Evolutionary conservation across 2,113 vertebrate genomes (phyloP).

Genomic region (Dascyllus trimaculatus): DNA sequence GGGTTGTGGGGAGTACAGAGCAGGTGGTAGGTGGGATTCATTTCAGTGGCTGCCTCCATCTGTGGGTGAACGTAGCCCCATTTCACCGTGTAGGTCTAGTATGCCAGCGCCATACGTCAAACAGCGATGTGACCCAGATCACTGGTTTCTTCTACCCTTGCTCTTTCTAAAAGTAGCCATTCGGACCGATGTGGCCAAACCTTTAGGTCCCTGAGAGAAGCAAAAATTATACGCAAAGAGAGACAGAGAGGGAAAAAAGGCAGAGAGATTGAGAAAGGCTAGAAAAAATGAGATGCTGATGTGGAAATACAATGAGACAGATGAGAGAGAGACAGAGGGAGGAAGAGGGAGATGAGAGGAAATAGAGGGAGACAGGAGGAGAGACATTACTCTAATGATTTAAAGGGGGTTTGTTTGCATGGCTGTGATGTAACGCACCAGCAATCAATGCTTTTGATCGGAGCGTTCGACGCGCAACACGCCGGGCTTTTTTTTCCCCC

Average conservation of each 20-base stretch:
- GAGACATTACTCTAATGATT: slow-evolving; percentile 68
- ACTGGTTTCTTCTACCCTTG: slow-evolving; percentile 2
- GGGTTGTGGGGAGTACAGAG: slow-evolving; percentile 58
- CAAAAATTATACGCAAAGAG: slow-evolving; percentile 48
- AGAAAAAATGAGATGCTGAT: slow-evolving; percentile 55
- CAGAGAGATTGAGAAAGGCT: slow-evolving; percentile 20
- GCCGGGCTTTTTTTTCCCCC: background rate
- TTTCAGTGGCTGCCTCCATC: slow-evolving; percentile 53
- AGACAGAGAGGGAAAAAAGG: background rate
- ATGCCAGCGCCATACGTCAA: slow-evolving; percentile 58
- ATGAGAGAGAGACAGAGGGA: slow-evolving; percentile 46
- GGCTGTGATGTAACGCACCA: slow-evolving; percentile 70
- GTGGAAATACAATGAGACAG: slow-evolving; percentile 64
- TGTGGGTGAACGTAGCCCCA: slow-evolving; percentile 51
- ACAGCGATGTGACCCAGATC: slow-evolving; percentile 76
- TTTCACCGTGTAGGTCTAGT: slow-evolving; percentile 52
- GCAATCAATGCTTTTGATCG: slow-evolving; percentile 75
- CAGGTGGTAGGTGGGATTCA: slow-evolving; percentile 57
- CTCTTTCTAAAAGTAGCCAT: slow-evolving; percentile 45
- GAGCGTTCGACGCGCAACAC: slow-evolving; percentile 9
- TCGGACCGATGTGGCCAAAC: slow-evolving; percentile 38
- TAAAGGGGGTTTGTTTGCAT: slow-evolving; percentile 69
- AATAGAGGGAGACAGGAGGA: slow-evolving; percentile 56
- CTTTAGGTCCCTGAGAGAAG: slow-evolving; percentile 50
- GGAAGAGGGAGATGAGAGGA: slow-evolving; percentile 55